Conservation (phyloP, 1,140 invertebrate species). For the Bradysia coprophila region DNA sequence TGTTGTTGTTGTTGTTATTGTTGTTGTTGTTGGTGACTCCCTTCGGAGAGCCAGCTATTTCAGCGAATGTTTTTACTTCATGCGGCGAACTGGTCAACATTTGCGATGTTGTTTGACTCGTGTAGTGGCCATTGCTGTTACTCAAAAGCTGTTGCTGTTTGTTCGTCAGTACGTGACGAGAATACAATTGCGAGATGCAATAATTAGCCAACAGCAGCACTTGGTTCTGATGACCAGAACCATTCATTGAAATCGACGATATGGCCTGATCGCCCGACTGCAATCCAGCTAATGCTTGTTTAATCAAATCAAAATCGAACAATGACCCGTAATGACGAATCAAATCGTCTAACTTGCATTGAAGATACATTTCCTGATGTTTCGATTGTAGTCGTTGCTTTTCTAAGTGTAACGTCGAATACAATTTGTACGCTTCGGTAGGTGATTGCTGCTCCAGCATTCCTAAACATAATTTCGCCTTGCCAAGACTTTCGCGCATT, state of each 20-base stretch:
- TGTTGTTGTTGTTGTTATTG: constrained; percentile 3
- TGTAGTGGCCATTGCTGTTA: neutral
- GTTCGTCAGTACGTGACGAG: constrained; percentile 39
- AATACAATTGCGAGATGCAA: constrained; percentile 52
- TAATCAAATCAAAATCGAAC: constrained; percentile 41
- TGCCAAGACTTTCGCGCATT: constrained; percentile 37
- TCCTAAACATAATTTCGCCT: constrained; percentile 34
- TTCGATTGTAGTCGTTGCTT: constrained; percentile 42
- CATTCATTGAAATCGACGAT: constrained; percentile 7
- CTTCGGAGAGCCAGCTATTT: constrained; percentile 1
- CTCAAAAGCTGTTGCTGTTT: constrained; percentile 12
- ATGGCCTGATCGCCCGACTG: constrained; percentile 29
- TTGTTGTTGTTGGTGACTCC: constrained; percentile 1
- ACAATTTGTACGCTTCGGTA: constrained; percentile 32
- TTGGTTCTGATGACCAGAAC: constrained; percentile 32
- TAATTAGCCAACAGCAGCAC: constrained; percentile 53
- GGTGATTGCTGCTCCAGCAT: constrained; percentile 30
- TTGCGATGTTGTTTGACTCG: neutral
- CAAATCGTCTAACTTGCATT: constrained; percentile 49
- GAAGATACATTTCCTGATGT: constrained; percentile 50
- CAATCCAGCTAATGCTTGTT: constrained; percentile 39
- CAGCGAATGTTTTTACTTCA: constrained; percentile 1
- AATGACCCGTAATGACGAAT: constrained; percentile 41
- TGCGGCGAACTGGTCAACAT: neutral
- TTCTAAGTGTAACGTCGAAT: constrained; percentile 33